A percentile compares a stretch with the other conserved stretches of the same genome.
These are phyloP conservation scores for Anas platyrhynchos DNA, from an alignment of 2,113 vertebrate genomes.

Conservation along the genomic window DNA sequence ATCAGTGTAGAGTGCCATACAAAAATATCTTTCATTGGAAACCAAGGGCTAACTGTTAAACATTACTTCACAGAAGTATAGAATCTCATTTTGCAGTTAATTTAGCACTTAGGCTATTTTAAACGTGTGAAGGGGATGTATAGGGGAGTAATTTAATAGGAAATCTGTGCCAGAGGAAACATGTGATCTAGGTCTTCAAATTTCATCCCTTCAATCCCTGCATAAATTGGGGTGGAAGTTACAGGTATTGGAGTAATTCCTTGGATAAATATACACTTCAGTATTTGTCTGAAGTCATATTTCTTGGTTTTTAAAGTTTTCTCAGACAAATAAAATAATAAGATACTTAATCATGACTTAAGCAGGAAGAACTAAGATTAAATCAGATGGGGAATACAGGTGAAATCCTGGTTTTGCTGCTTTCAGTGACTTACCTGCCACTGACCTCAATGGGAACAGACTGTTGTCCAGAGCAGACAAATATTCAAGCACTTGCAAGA, in stretches of 20 bases:
- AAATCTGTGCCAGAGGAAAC: neutral
- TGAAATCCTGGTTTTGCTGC: neutral
- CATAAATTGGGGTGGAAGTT: neutral
- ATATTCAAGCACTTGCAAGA: neutral
- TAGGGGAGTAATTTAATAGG: neutral
- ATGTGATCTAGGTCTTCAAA: neutral
- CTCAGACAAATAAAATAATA: neutral
- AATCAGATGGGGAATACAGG: neutral
- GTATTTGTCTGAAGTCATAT: neutral
- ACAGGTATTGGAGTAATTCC: neutral
- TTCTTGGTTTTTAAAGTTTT: neutral
- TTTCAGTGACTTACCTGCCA: neutral
- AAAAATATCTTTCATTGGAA: neutral
- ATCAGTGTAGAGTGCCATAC: neutral
- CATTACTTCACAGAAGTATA: neutral
- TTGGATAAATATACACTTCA: neutral
- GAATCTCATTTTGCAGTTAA: neutral
- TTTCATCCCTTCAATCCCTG: neutral
- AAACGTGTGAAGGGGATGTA: neutral
- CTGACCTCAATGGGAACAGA: fast-evolving
- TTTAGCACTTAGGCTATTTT: neutral
- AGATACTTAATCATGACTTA: neutral
- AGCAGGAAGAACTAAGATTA: neutral
- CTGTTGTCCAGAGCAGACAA: neutral
- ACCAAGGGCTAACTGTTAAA: neutral